Evolutionary conservation across 2,113 vertebrate genomes (phyloP), one percentile per base, ranked within the genome.

Genomic region (Halcyon malimbica): DNA sequence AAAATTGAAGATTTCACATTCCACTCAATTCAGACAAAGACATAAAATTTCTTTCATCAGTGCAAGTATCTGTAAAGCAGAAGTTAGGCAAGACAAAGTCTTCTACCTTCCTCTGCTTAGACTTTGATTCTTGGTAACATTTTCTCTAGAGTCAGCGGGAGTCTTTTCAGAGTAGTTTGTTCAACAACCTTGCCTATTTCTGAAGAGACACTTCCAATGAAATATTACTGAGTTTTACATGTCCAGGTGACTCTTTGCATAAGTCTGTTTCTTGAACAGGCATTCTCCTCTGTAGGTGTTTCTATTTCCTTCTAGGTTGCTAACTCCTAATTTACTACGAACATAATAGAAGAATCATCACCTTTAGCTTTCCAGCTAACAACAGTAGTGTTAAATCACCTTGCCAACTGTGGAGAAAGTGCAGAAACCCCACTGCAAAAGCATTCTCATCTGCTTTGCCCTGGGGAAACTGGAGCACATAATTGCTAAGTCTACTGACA

Each of bases 401-500:
- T 70, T 73, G 12, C 25, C 89, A 64, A 33, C 13, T 11, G 21
- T 21, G 1, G 0, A 46, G 67, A 24, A 81, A 80, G 19, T 42
- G 83, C 79, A 89, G 68, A 81, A 81, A 26, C 20, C 41, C 13
- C 24, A 24, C 42, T 56, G 73, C 56, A 83, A 67, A 78, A 41
- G 15, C 33, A 16, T 56, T 88, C 6, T 3, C 76, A 39, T 28
- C 76, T 74, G 68, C 29, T 96, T 59, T 83, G 42, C 26, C 33
- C 31, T 10, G 26, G 42, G 46, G 51, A 83, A 33, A n/a, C 28
- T 3, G 56, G 20, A 83, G 60, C 56, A 33, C 23, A 19, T 46
- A 1, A 13, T 9, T 77, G 28, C 46, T 1, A 16, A 83, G 21
- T 37, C 54, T 18, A 1, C 12, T 2, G n/a, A 83, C 51, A 0